Evolutionary conservation across 2,888 invertebrate species (phyloP), one percentile per base, ranked within the genome.

Genomic region (Dendrolimus pini): DNA sequence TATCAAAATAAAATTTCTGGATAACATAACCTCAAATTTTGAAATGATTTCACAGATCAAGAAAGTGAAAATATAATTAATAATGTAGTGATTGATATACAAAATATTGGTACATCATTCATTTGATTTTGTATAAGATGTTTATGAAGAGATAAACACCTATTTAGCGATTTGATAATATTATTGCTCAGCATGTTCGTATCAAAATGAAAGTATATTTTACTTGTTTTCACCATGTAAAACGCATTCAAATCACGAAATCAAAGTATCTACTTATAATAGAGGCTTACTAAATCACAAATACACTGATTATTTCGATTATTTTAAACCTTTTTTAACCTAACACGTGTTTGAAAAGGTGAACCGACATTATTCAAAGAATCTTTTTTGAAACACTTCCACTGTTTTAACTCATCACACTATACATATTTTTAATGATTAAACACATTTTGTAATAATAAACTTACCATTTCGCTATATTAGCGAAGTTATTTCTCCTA

Each of bases 381-480:
- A 47, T 12, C 12, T 10, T 47, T 12, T 47, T 10, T 10, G 0
- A 60, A 64, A 60, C 75, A 77, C 75, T 72, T 68, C 68, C 80
- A 84, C 83, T 73, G 60, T 64, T 55, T 60, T 61, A 60, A 64
- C 64, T 68, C 63, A 58, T 56, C 61, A 59, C 76, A 81, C 73
- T 71, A 62, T 56, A 61, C 54, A 58, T 59, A 55, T 61, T 62
- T 60, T 41, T 55, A 30, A 58, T 56, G 60, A 58, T 65, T 54
- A 59, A 61, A 54, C 67, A 72, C 77, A 65, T 74, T 74, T 71
- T 60, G 56, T 63, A 59, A 61, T 56, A 64, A 62, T 62, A 63
- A 67, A 88, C 88, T 89, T 87, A 89, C 89, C 90, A 90, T 90
- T 84, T 89, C 89, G 89, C 90, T 89, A 63, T 79, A 69, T 70